Evolutionary conservation across 2,797 vertebrate genomes (phyloP).

Genomic region (Sebastes hubbsi): DNA sequence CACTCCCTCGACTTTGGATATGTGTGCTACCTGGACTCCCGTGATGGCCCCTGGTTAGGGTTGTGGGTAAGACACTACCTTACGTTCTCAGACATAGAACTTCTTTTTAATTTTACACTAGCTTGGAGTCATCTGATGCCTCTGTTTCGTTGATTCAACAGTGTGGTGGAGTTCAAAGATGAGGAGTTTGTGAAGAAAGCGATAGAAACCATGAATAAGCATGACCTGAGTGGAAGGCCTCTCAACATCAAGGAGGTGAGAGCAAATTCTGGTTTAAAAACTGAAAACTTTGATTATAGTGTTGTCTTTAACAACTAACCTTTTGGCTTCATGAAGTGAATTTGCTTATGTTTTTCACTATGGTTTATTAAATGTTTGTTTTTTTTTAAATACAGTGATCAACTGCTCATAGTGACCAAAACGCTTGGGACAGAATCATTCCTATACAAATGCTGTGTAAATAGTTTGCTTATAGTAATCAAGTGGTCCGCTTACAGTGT

Average conservation of each 20-base stretch:
- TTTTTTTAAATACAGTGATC: no score
- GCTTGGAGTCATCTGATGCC: background rate
- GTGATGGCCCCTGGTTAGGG: conserved; percentile 61
- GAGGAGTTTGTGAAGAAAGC: conserved; percentile 99
- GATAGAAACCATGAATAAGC: conserved; percentile 95
- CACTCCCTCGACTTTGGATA: conserved; percentile 35
- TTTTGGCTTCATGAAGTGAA: background rate
- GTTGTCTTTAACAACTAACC: background rate
- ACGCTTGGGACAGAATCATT: no score
- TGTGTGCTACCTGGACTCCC: conserved; percentile 52
- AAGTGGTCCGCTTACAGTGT: no score
- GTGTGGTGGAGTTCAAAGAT: conserved; percentile 99
- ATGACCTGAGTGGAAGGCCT: conserved; percentile 94
- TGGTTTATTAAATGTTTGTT: background rate
- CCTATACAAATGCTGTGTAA: no score
- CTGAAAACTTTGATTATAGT: background rate
- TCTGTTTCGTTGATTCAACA: conserved; percentile 68
- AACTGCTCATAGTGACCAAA: no score
- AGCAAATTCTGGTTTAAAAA: background rate
- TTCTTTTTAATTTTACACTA: background rate
- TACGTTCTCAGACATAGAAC: background rate
- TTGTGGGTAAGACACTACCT: conserved; percentile 75
- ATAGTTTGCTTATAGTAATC: no score
- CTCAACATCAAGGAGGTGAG: conserved; percentile 98
- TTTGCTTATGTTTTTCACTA: background rate